Evolutionary conservation across 2,888 invertebrate genomes (phyloP).

Genomic region (Dugesia japonica): DNA sequence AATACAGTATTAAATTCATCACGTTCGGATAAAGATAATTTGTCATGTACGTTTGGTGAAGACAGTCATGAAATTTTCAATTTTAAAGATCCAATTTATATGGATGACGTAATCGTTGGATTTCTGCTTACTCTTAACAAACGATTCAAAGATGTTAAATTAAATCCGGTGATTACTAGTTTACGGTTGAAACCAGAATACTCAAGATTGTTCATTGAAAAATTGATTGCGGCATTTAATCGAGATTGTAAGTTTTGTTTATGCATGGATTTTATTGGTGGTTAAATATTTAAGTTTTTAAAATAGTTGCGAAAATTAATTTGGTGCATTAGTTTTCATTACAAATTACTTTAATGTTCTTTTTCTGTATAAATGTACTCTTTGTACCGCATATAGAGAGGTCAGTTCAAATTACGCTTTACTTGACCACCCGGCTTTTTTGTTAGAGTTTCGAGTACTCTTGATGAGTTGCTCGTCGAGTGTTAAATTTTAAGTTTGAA

Average conservation of each 20-base stretch:
- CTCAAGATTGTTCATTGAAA: slow-evolving; percentile 23
- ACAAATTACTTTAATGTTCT: not conserved
- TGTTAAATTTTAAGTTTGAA: no score
- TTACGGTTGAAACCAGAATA: not conserved
- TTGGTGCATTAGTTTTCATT: not conserved
- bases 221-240: slow-evolving; percentile 26
- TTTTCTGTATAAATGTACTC: not conserved
- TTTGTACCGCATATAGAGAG: no score
- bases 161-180: not conserved
- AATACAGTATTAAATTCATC: not conserved
- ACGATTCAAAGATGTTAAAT: not conserved
- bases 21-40: not conserved
- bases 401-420: no score
- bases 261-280: not conserved
- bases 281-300: not conserved
- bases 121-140: not conserved
- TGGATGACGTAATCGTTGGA: not conserved
- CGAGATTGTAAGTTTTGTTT: slow-evolving; percentile 9
- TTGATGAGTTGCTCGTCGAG: no score
- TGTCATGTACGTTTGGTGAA: not conserved
- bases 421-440: no score
- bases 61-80: not conserved
- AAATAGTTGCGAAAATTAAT: not conserved
- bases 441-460: no score
- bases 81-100: not conserved